phyloP scores from a whole-genome alignment of 2,113 vertebrate genomes.

The Excalfactoria chinensis region DNA sequence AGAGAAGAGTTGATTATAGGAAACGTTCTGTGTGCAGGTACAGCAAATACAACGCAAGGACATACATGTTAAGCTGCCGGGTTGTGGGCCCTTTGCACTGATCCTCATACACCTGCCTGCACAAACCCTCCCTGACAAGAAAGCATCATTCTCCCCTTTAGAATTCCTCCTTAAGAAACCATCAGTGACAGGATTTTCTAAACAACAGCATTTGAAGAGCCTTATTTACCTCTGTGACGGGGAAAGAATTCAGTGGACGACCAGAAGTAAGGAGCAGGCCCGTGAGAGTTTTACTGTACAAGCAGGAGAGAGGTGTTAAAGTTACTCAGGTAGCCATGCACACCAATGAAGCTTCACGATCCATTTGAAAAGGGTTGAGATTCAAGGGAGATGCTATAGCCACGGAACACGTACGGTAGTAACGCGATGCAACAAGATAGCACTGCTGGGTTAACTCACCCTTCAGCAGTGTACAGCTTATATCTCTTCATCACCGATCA shows the following conservation, averaged over 20 bases:
- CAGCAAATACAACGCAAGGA: neutral
- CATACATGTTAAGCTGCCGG: neutral
- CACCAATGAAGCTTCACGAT: neutral
- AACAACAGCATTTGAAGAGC: neutral
- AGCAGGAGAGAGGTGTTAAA: neutral
- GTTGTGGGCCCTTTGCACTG: neutral
- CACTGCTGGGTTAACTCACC: neutral
- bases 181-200: neutral
- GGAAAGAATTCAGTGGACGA: neutral
- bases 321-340: neutral
- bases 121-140: neutral
- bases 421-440: neutral
- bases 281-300: neutral
- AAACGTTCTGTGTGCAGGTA: neutral
- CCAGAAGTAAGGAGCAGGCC: neutral
- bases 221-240: accelerated
- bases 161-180: neutral
- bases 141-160: neutral
- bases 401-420: neutral
- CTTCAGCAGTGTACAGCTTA: neutral
- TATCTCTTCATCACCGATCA: neutral
- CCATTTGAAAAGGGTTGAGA: neutral
- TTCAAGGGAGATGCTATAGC: neutral
- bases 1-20: neutral
- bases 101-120: neutral